Base-by-base conservation (phyloP, 2,888 invertebrate genomes). In the Empis livida region DNA sequence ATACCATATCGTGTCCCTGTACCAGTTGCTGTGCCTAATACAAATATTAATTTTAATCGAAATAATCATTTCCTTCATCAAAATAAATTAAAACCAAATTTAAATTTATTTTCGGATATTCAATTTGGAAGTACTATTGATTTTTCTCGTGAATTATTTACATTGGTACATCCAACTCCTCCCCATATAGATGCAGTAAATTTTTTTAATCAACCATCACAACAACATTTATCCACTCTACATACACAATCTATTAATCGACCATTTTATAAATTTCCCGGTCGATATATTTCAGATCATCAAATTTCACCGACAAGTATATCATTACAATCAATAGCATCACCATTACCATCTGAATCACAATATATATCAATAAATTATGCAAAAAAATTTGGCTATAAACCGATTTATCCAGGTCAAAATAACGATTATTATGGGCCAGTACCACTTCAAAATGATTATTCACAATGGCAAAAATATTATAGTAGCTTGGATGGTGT, bases 1-100 rank as follows among this genome's bases (percentile, higher is more conserved):
- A 70, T 70, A 45, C 71, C 69, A 3, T 72, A 73, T 53, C 73
- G 73, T 0, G 73, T 77, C 0, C 76, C 76, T 6, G 71, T 73
- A 49, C 56, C 56, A 1, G 51, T 54, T 13, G 53, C 50, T 10
- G 54, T 20, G 13, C 44, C 44, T 5, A 8, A 27, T 27, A 5
- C 5, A 27, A 5, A 27, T 6, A 27, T 27, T 27, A 17, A 13
- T 17, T n/a, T 13, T 17, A 39, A 17, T 27, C 23, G 23, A 8
- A 27, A 11, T n/a, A n/a, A 32, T 32, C 3, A n/a, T 32, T 9
- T 5, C 5, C 5, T 20, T 20, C 20, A 20, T 5, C 20, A 20
- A 5, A 20, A 27, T 27, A 6, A 27, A 6, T 27, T 27, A 27
- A 4, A 27, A 37, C 11, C 17, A 11, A 11, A 16, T 17, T 20